Evolutionary conservation across 2,113 vertebrate species (phyloP).

Genomic region (Clarias gariepinus): DNA sequence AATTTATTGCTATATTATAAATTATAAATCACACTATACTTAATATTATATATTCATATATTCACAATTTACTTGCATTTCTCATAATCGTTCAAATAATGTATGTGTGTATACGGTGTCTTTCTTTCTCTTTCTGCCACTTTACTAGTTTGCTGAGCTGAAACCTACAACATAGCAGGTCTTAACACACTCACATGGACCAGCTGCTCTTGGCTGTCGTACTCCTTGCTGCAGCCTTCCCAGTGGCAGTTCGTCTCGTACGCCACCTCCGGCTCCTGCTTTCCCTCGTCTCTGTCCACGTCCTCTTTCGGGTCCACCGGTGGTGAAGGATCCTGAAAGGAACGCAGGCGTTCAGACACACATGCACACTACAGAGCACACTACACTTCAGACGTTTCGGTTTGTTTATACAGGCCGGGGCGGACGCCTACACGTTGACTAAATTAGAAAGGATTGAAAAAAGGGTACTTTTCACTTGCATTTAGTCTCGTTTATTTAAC

Average conservation of each 20-base stretch:
- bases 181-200: constrained; percentile 79
- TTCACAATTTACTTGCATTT: background rate
- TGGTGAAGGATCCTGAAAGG: constrained; percentile 77
- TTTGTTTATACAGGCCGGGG: constrained; percentile 5
- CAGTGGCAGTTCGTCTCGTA: constrained; percentile 92
- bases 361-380: constrained; percentile 4
- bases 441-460: constrained; percentile 12
- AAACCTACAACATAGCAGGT: background rate
- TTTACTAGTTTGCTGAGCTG: background rate
- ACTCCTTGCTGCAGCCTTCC: constrained; percentile 86
- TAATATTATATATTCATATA: no score
- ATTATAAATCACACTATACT: background rate
- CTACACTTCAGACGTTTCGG: background rate
- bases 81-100: background rate
- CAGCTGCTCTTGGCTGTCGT: constrained; percentile 89
- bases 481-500: background rate
- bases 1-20: background rate
- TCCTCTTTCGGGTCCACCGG: constrained; percentile 81
- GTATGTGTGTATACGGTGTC: background rate
- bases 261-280: constrained; percentile 86
- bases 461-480: constrained; percentile 24
- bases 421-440: background rate
- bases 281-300: constrained; percentile 87
- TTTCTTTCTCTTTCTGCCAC: background rate
- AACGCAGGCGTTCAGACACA: constrained; percentile 4